Conservation (phyloP, 2,797 vertebrate species). For the Alca torda region DNA sequence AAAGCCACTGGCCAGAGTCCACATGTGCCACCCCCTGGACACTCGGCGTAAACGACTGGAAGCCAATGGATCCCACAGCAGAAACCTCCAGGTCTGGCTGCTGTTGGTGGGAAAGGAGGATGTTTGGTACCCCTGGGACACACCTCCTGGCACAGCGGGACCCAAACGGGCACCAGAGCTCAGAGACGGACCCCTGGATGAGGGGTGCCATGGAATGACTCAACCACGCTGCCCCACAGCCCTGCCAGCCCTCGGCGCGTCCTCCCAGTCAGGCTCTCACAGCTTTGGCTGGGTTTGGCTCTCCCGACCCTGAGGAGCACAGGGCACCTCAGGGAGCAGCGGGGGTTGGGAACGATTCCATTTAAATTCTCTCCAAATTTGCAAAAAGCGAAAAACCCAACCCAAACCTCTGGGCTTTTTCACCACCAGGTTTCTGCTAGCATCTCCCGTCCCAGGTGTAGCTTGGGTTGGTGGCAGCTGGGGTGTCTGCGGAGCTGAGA, state of each 20-base stretch:
- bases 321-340: accelerated
- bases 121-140: not conserved
- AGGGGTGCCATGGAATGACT: not conserved
- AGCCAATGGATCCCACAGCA: accelerated
- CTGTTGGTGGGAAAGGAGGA: not conserved
- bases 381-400: not conserved
- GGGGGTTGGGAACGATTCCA: not conserved
- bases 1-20: not conserved
- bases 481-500: not conserved
- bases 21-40: conserved; percentile 62
- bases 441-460: not conserved
- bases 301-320: accelerated
- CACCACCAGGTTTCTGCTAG: accelerated
- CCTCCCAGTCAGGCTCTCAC: not conserved
- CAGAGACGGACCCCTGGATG: accelerated
- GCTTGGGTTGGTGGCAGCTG: not conserved
- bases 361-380: not conserved
- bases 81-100: not conserved
- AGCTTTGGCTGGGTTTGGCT: accelerated
- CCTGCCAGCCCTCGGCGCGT: not conserved
- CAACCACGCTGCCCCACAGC: not conserved
- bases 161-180: not conserved
- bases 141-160: accelerated
- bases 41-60: not conserved
- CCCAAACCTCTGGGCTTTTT: not conserved